A percentile compares a stretch with the other conserved stretches of the same genome.
phyloP scores from a whole-genome alignment of 2,888 invertebrate species.

The Cosmorhoe ocellata region DNA sequence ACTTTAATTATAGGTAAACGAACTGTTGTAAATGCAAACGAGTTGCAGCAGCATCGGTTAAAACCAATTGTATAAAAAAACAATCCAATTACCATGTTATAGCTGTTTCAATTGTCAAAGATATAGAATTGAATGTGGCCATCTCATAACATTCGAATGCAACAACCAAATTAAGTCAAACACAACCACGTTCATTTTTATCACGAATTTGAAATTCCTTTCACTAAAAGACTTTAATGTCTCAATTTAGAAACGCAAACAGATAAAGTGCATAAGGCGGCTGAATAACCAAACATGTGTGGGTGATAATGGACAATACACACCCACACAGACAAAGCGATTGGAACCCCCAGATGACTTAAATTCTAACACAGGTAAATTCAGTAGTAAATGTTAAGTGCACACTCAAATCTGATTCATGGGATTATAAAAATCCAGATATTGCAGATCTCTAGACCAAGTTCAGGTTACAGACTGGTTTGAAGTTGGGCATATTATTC shows the following conservation, averaged over 20 bases:
- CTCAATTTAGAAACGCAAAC: slow-evolving; percentile 30
- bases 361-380: slow-evolving; percentile 10
- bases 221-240: slow-evolving; percentile 27
- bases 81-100: slow-evolving; percentile 1
- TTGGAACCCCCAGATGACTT: slow-evolving; percentile 22
- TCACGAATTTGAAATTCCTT: slow-evolving; percentile 21
- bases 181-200: slow-evolving; percentile 13
- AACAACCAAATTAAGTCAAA: slow-evolving; percentile 9
- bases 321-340: slow-evolving; percentile 27
- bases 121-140: not conserved
- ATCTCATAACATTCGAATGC: slow-evolving; percentile 1
- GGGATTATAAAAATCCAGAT: slow-evolving; percentile 35
- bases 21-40: not conserved
- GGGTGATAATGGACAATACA: slow-evolving; percentile 31
- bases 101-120: slow-evolving; percentile 3
- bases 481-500: slow-evolving; percentile 5
- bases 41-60: not conserved
- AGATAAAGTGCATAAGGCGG: slow-evolving; percentile 28
- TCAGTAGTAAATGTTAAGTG: slow-evolving; percentile 30
- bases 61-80: slow-evolving; percentile 8
- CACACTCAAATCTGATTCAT: slow-evolving; percentile 39
- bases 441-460: slow-evolving; percentile 8
- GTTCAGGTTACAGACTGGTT: slow-evolving; percentile 14
- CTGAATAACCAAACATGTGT: slow-evolving; percentile 27
- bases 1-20: no score